A percentile compares a stretch with the other conserved stretches of the same genome.
These are phyloP conservation scores for Artemisiospiza belli DNA, from an alignment of 2,113 vertebrate species.

Conservation along the genomic window DNA sequence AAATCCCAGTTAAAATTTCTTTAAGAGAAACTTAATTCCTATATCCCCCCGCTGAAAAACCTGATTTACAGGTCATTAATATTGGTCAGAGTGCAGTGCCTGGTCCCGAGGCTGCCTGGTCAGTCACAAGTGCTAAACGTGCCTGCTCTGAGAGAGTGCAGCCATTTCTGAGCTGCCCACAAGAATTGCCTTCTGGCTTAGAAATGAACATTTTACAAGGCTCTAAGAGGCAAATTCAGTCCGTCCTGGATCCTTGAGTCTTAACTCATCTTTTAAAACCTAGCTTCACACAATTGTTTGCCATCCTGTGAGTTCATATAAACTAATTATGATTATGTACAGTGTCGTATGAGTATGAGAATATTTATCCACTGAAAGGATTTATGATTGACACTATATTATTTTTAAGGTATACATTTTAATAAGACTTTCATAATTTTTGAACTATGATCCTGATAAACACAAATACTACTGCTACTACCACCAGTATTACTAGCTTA, in stretches of 20 bases:
- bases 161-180: background rate
- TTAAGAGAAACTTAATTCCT: background rate
- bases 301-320: background rate
- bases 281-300: background rate
- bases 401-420: background rate
- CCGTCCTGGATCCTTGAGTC: background rate
- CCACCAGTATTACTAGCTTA: background rate
- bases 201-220: background rate
- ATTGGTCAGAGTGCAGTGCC: background rate
- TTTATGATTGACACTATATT: background rate
- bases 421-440: background rate
- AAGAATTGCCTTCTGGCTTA: background rate
- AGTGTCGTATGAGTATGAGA: background rate
- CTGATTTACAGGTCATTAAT: background rate
- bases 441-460: background rate
- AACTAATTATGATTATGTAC: background rate
- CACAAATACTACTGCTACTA: too few species aligned
- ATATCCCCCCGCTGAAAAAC: background rate
- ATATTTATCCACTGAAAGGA: background rate
- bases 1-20: background rate
- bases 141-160: too few species aligned
- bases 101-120: background rate
- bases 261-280: background rate
- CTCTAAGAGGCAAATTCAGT: background rate
- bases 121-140: accelerated